Evolutionary conservation across 2,797 vertebrate species (phyloP).

Genomic region (Podarcis lilfordi): DNA sequence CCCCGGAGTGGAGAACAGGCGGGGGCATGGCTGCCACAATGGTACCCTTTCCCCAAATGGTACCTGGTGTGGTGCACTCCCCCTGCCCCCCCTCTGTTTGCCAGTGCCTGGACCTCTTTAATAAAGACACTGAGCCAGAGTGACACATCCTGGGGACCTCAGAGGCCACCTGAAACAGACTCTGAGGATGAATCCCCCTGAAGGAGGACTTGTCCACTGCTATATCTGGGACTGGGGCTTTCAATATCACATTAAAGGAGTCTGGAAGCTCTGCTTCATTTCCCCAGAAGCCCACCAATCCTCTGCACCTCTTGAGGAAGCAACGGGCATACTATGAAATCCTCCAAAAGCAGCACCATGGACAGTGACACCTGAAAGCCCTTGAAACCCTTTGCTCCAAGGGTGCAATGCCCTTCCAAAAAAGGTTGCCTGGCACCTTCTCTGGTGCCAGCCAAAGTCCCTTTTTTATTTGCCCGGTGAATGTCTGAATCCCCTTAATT

Average conservation of each 20-base stretch:
- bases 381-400: not conserved
- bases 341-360: not conserved
- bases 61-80: too few species aligned
- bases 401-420: too few species aligned
- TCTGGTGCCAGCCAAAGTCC: too few species aligned
- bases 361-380: not conserved
- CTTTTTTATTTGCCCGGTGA: too few species aligned
- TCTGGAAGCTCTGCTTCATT: not conserved
- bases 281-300: not conserved
- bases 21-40: too few species aligned
- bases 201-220: not conserved
- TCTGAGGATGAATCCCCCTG: not conserved
- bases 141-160: too few species aligned
- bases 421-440: too few species aligned
- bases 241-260: not conserved
- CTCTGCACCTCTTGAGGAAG: not conserved
- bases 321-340: not conserved
- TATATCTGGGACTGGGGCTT: not conserved
- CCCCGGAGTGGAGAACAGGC: too few species aligned
- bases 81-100: too few species aligned
- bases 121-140: not conserved
- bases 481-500: too few species aligned
- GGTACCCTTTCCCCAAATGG: too few species aligned
- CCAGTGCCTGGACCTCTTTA: not conserved
- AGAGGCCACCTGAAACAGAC: not conserved